phyloP scores from a whole-genome alignment of 1,140 invertebrate genomes.

The Orius laevigatus region DNA sequence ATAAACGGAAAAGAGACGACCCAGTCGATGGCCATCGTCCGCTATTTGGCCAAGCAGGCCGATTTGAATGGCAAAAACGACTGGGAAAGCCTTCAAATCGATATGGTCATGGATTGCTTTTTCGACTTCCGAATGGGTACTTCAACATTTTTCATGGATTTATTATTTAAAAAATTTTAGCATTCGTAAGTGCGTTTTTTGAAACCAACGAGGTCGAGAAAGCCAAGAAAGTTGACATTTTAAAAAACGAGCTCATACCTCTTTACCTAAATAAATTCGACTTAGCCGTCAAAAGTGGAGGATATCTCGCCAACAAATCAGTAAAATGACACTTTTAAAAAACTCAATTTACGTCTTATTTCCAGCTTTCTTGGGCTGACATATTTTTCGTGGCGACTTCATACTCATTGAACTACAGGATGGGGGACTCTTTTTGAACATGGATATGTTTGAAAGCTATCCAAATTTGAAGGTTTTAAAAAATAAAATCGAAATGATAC shows the following conservation, averaged over 20 bases:
- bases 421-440: conserved; percentile 37
- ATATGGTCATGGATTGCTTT: neutral
- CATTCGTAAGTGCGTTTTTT: neutral
- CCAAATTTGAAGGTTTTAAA: conserved; percentile 30
- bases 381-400: conserved; percentile 35
- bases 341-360: conserved; percentile 31
- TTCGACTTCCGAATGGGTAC: neutral
- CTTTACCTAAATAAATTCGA: no score
- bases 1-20: conserved; percentile 31
- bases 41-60: conserved; percentile 32
- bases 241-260: conserved; percentile 28
- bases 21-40: conserved; percentile 34
- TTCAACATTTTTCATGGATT: neutral
- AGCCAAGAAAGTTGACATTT: conserved; percentile 30
- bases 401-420: conserved; percentile 34
- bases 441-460: conserved; percentile 34
- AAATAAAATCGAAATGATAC: conserved; percentile 29
- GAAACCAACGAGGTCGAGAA: conserved; percentile 24
- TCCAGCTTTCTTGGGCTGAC: conserved; percentile 45
- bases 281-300: conserved; percentile 34
- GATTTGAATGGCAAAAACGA: conserved; percentile 29
- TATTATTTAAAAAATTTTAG: neutral
- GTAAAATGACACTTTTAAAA: conserved; percentile 34
- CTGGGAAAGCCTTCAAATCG: neutral
- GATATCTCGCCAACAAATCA: conserved; percentile 37